Evolutionary conservation across 1,140 invertebrate species (phyloP).

Genomic region (Drosophila mauritiana): DNA sequence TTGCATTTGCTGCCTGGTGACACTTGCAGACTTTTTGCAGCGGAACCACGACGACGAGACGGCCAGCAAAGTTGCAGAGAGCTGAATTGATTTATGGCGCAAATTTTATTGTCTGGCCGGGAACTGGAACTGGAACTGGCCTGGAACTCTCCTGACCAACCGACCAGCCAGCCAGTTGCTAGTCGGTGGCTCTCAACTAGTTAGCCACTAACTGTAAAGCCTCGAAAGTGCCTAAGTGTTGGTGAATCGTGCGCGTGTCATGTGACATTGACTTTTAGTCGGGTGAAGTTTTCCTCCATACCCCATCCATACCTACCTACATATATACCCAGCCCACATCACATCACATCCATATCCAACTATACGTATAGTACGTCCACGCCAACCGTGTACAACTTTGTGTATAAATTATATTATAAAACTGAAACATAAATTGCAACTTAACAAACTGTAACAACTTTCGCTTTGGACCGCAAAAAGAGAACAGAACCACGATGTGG

Average conservation of each 20-base stretch:
- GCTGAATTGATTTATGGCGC: slow-evolving; percentile 81
- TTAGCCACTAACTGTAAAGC: slow-evolving; percentile 73
- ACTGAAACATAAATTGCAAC: slow-evolving; percentile 41
- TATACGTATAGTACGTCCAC: background rate
- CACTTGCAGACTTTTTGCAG: slow-evolving; percentile 61
- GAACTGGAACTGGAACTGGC: slow-evolving; percentile 42
- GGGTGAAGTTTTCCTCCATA: slow-evolving; percentile 1
- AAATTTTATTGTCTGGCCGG: slow-evolving; percentile 77
- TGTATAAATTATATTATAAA: slow-evolving; percentile 46
- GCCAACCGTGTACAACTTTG: slow-evolving; percentile 24
- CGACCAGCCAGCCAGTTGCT: slow-evolving; percentile 25
- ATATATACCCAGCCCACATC: no score
- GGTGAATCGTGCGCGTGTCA: slow-evolving; percentile 71
- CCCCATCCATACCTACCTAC: no score
- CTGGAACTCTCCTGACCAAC: slow-evolving; percentile 57
- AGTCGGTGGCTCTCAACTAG: slow-evolving; percentile 56
- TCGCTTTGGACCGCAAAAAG: slow-evolving; percentile 28
- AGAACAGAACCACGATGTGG: slow-evolving; percentile 16
- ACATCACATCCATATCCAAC: background rate
- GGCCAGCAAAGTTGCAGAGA: slow-evolving; percentile 61
- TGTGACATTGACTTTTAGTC: slow-evolving; percentile 49
- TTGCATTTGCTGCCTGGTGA: slow-evolving; percentile 29
- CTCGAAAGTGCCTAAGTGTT: slow-evolving; percentile 71
- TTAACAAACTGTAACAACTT: slow-evolving; percentile 45
- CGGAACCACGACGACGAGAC: slow-evolving; percentile 38